phyloP scores from a whole-genome alignment of 2,797 vertebrate species.

The Tokudaia tokunoshimensis region DNA sequence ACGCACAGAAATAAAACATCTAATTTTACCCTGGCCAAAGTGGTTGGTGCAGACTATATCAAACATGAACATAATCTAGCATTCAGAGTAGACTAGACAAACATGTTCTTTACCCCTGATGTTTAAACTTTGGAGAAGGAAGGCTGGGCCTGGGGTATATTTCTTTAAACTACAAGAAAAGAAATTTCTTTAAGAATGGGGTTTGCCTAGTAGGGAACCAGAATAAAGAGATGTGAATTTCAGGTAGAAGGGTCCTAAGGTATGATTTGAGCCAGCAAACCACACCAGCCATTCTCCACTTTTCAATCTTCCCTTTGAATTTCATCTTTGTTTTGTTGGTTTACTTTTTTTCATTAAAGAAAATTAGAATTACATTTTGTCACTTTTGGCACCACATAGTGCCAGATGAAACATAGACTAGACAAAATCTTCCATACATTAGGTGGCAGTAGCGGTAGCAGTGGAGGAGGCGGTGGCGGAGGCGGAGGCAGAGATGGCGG shows the following conservation, averaged over 20 bases:
- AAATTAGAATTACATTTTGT: conserved; percentile 47
- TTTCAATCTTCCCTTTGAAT: background rate
- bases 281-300: background rate
- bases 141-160: background rate
- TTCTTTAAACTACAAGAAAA: background rate
- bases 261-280: background rate
- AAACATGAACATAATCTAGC: background rate
- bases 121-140: background rate
- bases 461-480: too few species aligned
- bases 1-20: background rate
- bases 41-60: background rate
- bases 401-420: background rate
- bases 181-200: background rate
- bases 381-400: background rate
- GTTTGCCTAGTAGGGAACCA: background rate
- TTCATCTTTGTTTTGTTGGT: background rate
- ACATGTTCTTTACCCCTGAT: background rate
- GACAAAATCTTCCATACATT: conserved; percentile 6
- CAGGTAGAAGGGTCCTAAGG: background rate
- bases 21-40: background rate
- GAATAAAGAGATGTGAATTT: background rate
- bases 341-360: conserved; percentile 41
- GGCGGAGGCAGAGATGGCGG: too few species aligned
- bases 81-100: conserved; percentile 1
- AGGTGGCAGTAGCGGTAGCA: background rate